Evolutionary conservation across 2,888 invertebrate genomes (phyloP).

Genomic region (Eurytoma californica): DNA sequence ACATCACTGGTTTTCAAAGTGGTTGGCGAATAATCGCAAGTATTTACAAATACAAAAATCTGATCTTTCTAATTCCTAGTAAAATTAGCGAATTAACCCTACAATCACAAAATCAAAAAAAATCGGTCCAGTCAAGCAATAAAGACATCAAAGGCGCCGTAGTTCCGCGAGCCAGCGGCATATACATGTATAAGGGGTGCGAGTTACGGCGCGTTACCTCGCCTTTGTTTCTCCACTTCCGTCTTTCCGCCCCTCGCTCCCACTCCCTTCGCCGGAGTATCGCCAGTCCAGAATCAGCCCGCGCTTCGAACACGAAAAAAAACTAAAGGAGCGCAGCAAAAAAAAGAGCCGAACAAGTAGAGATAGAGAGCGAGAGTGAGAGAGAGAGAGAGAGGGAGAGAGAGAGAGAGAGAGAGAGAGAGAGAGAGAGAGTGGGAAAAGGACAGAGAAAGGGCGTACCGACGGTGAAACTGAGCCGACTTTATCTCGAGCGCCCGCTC

Average conservation of each 20-base stretch:
- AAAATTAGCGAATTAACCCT: too few species aligned
- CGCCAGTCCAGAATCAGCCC: conserved; percentile 47
- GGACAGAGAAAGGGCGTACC: too few species aligned
- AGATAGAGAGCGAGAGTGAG: too few species aligned
- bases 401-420: too few species aligned
- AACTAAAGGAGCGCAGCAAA: neutral
- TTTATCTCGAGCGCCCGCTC: conserved; percentile 33
- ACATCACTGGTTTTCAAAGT: too few species aligned
- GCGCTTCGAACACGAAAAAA: conserved; percentile 12
- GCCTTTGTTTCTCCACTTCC: conserved; percentile 44
- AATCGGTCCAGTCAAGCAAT: neutral
- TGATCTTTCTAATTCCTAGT: too few species aligned
- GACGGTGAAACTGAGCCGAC: conserved; percentile 34
- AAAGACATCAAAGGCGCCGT: conserved; percentile 9
- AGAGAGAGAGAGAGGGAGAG: too few species aligned
- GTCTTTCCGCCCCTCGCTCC: conserved; percentile 20
- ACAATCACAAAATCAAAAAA: too few species aligned
- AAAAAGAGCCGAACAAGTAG: too few species aligned
- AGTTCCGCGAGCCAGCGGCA: neutral
- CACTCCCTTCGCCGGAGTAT: conserved; percentile 20
- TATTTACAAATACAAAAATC: too few species aligned
- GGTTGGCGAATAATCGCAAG: too few species aligned
- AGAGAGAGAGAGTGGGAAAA: too few species aligned
- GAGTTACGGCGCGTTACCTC: neutral
- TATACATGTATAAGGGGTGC: neutral